Evolutionary conservation across 1,140 invertebrate species (phyloP).

Genomic region (Neodiprion fabricii): DNA sequence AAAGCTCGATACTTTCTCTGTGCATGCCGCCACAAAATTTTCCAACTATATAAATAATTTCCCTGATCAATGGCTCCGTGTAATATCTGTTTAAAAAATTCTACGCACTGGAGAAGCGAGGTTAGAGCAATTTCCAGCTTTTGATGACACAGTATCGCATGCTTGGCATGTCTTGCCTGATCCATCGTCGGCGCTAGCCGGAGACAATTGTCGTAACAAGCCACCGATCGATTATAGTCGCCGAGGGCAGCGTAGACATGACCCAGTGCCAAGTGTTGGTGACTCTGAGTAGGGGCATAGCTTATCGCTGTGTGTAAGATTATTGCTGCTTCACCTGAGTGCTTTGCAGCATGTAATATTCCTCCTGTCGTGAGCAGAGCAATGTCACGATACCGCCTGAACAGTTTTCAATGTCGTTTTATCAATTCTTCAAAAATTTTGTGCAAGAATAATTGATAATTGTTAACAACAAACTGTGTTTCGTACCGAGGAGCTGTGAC

Average conservation of each 20-base stretch:
- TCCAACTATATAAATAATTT: too few relatives aligned
- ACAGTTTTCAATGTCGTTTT: conserved; percentile 25
- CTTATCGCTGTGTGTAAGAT: conserved; percentile 82
- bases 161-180: conserved; percentile 66
- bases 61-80: too few relatives aligned
- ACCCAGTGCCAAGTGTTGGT: conserved; percentile 80
- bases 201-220: conserved; percentile 75
- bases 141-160: conserved; percentile 74
- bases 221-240: conserved; percentile 69
- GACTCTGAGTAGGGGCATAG: conserved; percentile 73
- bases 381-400: conserved; percentile 77
- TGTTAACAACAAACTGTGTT: not conserved
- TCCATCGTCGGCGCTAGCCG: conserved; percentile 67
- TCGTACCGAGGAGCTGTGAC: conserved; percentile 70
- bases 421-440: conserved; percentile 6
- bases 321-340: conserved; percentile 79
- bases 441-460: conserved; percentile 18
- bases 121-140: conserved; percentile 72
- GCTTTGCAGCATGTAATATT: conserved; percentile 76
- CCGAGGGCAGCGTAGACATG: conserved; percentile 76
- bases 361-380: conserved; percentile 83
- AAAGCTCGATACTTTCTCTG: too few relatives aligned
- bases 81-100: conserved; percentile 10
- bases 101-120: conserved; percentile 70
- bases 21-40: too few relatives aligned